Evolutionary conservation across 2,797 vertebrate species (phyloP).

Genomic region (Gobionotothen gibberifrons): DNA sequence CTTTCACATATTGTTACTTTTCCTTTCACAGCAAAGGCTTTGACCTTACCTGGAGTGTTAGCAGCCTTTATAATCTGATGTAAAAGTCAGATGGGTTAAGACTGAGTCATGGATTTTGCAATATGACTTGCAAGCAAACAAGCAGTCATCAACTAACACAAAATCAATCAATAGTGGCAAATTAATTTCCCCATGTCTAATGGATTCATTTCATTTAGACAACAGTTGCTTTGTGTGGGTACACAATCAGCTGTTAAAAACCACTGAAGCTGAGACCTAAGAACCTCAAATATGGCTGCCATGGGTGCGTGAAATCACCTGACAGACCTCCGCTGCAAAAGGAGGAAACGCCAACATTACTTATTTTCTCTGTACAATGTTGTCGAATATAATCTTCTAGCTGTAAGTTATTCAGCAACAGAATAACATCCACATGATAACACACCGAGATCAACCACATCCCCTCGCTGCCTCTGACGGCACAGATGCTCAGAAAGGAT

Average conservation of each 20-base stretch:
- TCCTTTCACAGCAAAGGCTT: background rate
- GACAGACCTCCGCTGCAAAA: slow-evolving; percentile 46
- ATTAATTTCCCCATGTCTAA: slow-evolving; percentile 29
- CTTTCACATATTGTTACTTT: slow-evolving; percentile 1
- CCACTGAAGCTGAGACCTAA: slow-evolving; percentile 7
- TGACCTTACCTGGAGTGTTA: slow-evolving; percentile 7
- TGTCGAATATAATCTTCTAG: slow-evolving; percentile 72
- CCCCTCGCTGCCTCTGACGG: slow-evolving; percentile 57
- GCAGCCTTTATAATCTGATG: slow-evolving; percentile 28
- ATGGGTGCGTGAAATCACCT: slow-evolving; percentile 54
- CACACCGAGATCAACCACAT: slow-evolving; percentile 44
- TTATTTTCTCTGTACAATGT: slow-evolving; percentile 57
- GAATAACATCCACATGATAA: slow-evolving; percentile 71
- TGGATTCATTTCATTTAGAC: slow-evolving; percentile 26
- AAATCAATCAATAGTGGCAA: slow-evolving; percentile 43
- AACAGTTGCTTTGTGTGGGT: slow-evolving; percentile 37
- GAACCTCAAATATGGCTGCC: slow-evolving; percentile 47
- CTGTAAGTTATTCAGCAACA: slow-evolving; percentile 71
- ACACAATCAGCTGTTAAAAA: slow-evolving; percentile 41
- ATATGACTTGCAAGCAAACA: slow-evolving; percentile 28
- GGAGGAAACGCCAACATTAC: slow-evolving; percentile 59
- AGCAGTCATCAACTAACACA: slow-evolving; percentile 11
- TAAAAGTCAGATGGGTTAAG: slow-evolving; percentile 34
- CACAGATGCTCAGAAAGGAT: slow-evolving; percentile 73
- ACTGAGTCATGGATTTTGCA: slow-evolving; percentile 12